A percentile compares a stretch with the other conserved stretches of the same genome.
Evolutionary conservation across 53 echinoderm and acorn worm species (phyloP).

Genomic region (Glandiceps talaboti): DNA sequence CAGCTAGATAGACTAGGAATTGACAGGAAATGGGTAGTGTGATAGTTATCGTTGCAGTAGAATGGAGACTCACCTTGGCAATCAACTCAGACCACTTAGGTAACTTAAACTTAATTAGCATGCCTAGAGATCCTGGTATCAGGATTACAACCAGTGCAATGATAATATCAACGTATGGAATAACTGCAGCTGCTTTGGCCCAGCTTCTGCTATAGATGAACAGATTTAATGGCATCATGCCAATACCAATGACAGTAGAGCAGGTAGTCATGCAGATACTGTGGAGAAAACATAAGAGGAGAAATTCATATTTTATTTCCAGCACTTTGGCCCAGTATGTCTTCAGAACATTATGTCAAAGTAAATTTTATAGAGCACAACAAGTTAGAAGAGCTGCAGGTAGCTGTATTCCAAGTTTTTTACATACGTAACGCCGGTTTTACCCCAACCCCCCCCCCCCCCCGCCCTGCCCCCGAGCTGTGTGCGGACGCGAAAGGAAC

Average conservation of each 20-base stretch:
- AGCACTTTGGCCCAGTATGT: no score
- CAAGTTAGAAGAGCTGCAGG: not conserved
- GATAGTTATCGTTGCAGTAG: no score
- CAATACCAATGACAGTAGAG: conserved; percentile 28
- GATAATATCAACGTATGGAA: conserved; percentile 67
- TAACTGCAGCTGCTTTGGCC: conserved; percentile 42
- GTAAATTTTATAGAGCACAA: no score
- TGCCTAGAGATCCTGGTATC: conserved; percentile 59
- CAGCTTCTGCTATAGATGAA: conserved; percentile 81
- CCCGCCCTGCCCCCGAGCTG: no score
- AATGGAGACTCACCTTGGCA: conserved; percentile 30
- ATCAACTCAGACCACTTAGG: conserved; percentile 36
- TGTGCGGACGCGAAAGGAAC: no score
- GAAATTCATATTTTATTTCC: no score
- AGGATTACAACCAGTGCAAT: conserved; percentile 48
- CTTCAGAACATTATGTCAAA: no score
- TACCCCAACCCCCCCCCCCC: no score
- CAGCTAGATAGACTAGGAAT: no score
- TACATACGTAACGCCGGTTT: no score
- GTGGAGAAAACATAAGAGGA: not conserved
- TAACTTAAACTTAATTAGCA: conserved; percentile 59
- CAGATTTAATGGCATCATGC: conserved; percentile 88
- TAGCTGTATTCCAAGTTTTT: no score
- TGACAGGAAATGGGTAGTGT: no score
- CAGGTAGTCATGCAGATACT: conserved; percentile 47